These are phyloP conservation scores for Dendrolimus houi DNA, from an alignment of 2,888 invertebrate genomes.

Conservation along the genomic window DNA sequence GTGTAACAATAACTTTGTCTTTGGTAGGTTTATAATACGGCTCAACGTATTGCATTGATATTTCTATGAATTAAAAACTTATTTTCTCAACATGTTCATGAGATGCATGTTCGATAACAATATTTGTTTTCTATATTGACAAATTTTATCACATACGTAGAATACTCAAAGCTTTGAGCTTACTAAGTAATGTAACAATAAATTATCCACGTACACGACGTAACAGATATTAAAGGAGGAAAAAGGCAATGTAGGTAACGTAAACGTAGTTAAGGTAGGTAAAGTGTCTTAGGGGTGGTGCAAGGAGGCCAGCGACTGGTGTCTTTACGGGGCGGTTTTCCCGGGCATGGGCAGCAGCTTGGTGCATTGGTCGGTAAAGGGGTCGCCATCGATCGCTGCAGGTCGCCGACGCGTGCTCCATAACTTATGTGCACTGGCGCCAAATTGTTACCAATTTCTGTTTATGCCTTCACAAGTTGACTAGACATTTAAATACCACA, in stretches of 20 bases:
- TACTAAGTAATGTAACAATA: no score
- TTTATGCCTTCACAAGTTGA: slow-evolving; percentile 23
- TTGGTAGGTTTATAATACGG: no score
- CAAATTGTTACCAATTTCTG: slow-evolving; percentile 41
- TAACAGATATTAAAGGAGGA: not conserved
- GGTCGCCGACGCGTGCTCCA: slow-evolving; percentile 37
- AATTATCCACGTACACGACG: no score
- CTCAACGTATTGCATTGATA: no score
- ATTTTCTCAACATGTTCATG: no score
- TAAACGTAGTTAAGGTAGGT: slow-evolving; percentile 13
- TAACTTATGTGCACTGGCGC: slow-evolving; percentile 43
- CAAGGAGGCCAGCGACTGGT: slow-evolving; percentile 3
- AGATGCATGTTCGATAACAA: no score
- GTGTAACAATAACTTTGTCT: no score
- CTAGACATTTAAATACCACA: slow-evolving; percentile 20
- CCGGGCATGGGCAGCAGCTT: slow-evolving; percentile 42
- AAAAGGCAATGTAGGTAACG: slow-evolving; percentile 6
- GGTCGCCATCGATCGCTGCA: slow-evolving; percentile 66
- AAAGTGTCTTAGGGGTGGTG: slow-evolving; percentile 4
- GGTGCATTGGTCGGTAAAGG: slow-evolving; percentile 71
- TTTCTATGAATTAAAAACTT: no score
- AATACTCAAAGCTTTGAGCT: no score
- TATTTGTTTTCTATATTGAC: no score
- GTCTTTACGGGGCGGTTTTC: slow-evolving; percentile 32
- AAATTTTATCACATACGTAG: no score